phyloP scores from a whole-genome alignment of 53 echinoderm and acorn worm species.

The Temnopleurus reevesii region DNA sequence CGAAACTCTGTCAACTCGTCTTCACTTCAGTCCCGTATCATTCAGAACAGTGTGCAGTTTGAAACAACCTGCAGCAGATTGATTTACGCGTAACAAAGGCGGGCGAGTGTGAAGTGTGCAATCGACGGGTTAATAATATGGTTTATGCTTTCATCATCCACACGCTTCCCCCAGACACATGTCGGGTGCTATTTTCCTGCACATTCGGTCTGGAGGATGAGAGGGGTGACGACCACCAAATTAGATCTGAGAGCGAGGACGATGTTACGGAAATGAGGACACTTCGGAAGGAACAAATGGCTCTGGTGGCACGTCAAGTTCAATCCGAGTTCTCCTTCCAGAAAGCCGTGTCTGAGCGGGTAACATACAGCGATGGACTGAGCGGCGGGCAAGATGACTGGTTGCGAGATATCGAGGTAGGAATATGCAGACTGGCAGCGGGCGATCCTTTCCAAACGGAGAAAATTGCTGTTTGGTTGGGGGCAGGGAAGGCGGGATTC shows the following conservation, averaged over 20 bases:
- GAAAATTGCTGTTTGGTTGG: slow-evolving; percentile 80
- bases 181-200: slow-evolving; percentile 76
- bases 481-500: slow-evolving; percentile 69
- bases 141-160: slow-evolving; percentile 95
- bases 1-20: neutral
- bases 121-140: no score
- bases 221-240: neutral
- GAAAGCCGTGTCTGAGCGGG: slow-evolving; percentile 63
- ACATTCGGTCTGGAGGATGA: slow-evolving; percentile 76
- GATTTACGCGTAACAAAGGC: no score
- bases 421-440: slow-evolving; percentile 74
- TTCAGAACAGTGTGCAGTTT: slow-evolving; percentile 15
- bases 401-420: slow-evolving; percentile 54
- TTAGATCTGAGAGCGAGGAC: neutral
- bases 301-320: slow-evolving; percentile 77
- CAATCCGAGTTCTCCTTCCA: slow-evolving; percentile 91
- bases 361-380: slow-evolving; percentile 45
- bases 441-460: slow-evolving; percentile 79
- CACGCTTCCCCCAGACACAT: slow-evolving; percentile 65
- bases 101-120: no score
- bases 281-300: slow-evolving; percentile 82
- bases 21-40: slow-evolving; percentile 2
- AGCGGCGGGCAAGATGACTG: slow-evolving; percentile 58
- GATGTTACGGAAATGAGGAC: slow-evolving; percentile 41
- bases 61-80: neutral